These are phyloP conservation scores for Oncorhynchus gorbuscha DNA, from an alignment of 2,113 vertebrate genomes.

Conservation along the genomic window DNA sequence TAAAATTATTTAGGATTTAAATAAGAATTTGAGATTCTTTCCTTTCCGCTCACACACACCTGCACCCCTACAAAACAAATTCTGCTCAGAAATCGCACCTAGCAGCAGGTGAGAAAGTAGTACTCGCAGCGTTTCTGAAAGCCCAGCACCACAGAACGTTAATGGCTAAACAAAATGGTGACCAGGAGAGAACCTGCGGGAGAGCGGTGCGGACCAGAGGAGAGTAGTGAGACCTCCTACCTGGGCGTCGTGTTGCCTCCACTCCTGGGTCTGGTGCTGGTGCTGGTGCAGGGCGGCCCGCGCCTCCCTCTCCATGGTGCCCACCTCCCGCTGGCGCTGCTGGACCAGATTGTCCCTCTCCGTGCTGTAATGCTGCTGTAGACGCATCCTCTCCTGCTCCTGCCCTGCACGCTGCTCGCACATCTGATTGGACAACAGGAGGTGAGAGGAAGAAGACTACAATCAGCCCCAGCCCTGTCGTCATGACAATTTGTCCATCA, in stretches of 20 bases:
- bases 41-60: not conserved
- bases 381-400: conserved; percentile 97
- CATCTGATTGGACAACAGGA: conserved; percentile 98
- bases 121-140: conserved; percentile 61
- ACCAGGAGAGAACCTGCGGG: conserved; percentile 40
- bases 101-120: conserved; percentile 42
- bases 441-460: conserved; percentile 78
- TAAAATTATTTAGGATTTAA: not conserved
- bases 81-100: conserved; percentile 9
- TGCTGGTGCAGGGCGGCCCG: conserved; percentile 86
- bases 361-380: conserved; percentile 90
- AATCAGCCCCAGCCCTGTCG: conserved; percentile 58
- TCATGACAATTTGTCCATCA: conserved; percentile 81
- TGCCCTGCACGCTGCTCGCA: conserved; percentile 95
- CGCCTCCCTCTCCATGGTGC: conserved; percentile 85
- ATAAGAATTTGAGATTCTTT: not conserved
- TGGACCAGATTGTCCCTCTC: conserved; percentile 93
- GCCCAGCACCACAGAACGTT: conserved; percentile 30
- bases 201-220: conserved; percentile 47
- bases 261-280: conserved; percentile 84
- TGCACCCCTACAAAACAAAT: conserved; percentile 1
- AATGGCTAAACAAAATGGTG: conserved; percentile 62
- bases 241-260: conserved; percentile 88
- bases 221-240: conserved; percentile 77
- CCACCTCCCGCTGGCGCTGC: conserved; percentile 88